Conservation (phyloP, 2,113 vertebrate species). For the Oncorhynchus masou region DNA sequence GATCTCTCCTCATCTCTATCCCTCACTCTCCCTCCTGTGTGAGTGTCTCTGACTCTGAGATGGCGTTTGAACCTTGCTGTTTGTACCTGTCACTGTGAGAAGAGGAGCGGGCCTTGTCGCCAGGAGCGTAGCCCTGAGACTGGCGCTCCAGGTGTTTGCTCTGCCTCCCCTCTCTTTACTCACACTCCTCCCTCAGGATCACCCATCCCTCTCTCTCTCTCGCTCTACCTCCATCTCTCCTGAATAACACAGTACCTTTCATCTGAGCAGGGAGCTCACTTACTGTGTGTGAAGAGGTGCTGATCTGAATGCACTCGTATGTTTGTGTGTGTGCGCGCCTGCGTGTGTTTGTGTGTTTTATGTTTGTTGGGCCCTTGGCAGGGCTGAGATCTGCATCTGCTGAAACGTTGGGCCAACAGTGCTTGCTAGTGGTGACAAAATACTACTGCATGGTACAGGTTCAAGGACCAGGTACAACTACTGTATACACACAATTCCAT, state of each 20-base stretch:
- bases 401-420: slow-evolving; percentile 62
- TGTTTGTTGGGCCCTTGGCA: slow-evolving; percentile 28
- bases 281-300: slow-evolving; percentile 65
- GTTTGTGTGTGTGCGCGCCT: slow-evolving; percentile 31
- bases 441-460: slow-evolving; percentile 45
- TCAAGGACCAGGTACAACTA: not conserved
- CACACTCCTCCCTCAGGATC: slow-evolving; percentile 67
- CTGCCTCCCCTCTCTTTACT: slow-evolving; percentile 65
- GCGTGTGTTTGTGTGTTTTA: slow-evolving; percentile 18
- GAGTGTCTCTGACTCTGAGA: not conserved
- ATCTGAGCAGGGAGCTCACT: slow-evolving; percentile 68
- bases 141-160: slow-evolving; percentile 74
- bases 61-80: slow-evolving; percentile 59
- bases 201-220: slow-evolving; percentile 18
- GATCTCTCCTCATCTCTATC: slow-evolving; percentile 19
- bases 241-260: slow-evolving; percentile 66
- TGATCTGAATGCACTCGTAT: slow-evolving; percentile 63
- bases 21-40: slow-evolving; percentile 5
- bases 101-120: slow-evolving; percentile 67
- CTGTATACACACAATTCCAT: not conserved
- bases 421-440: slow-evolving; percentile 72
- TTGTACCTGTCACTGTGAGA: slow-evolving; percentile 68
- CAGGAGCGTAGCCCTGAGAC: slow-evolving; percentile 75
- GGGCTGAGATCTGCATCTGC: slow-evolving; percentile 43
- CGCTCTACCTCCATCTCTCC: slow-evolving; percentile 33